Evolutionary conservation across 2,888 invertebrate species (phyloP).

Genomic region (Calephelis perditalis): DNA sequence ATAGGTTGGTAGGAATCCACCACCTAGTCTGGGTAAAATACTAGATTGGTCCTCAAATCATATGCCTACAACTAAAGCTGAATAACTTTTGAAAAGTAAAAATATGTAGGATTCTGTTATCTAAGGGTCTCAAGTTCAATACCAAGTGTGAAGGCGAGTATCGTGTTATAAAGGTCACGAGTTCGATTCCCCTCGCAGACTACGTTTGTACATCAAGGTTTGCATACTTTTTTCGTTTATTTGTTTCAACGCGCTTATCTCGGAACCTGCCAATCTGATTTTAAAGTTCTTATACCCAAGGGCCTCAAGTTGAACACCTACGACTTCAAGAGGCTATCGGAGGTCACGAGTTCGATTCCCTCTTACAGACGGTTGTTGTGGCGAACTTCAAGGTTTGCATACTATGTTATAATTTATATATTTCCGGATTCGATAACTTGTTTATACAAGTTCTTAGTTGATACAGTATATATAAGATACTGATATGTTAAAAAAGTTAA

Average conservation of each 20-base stretch:
- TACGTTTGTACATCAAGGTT: not conserved
- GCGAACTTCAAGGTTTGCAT: not conserved
- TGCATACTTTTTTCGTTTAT: not conserved
- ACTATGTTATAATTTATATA: not conserved
- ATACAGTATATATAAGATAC: no score
- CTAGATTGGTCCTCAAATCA: no score
- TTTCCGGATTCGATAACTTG: not conserved
- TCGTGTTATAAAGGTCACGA: not conserved
- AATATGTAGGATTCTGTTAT: no score
- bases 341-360: conserved; percentile 3
- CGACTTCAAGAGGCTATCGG: not conserved
- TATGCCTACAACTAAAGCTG: no score
- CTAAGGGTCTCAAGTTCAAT: conserved; percentile 1
- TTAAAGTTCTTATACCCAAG: no score
- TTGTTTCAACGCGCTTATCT: no score
- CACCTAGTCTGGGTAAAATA: no score
- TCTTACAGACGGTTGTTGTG: not conserved
- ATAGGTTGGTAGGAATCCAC: no score
- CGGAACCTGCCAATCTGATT: no score
- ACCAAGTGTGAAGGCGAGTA: not conserved
- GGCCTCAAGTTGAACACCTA: not conserved
- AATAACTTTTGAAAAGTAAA: no score
- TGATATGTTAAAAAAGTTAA: no score
- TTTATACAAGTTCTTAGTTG: no score
- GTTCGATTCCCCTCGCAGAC: not conserved